Base-by-base conservation (phyloP, 2,797 vertebrate species). In the Coregonus suidteri region DNA sequence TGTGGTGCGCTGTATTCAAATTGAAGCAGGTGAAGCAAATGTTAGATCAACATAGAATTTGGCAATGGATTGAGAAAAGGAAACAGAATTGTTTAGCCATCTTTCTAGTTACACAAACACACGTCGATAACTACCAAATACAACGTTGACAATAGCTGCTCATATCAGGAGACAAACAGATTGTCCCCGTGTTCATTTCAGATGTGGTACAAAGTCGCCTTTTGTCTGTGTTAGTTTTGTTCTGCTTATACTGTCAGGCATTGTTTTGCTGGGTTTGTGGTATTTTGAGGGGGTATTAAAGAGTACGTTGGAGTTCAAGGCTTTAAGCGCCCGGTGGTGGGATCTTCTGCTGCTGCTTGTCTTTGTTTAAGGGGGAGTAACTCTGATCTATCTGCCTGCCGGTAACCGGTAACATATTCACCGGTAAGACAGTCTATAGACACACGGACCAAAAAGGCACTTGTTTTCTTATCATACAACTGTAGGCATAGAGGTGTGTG, bases 91-190 rank as follows among this genome's bases (percentile, higher is more conserved):
- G 14, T 65, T 31, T 4, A 66, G 71, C 35, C 14, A 56, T 31
- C 35, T 62, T 74, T 71, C 74, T 67, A 65, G 31, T 18, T 37
- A 69, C 47, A 31, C 37, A 78, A 69, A 75, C 71, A 76, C 69
- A 90, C 9, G 9, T 47, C 41, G 41, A 47, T 11, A 85, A 88
- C 81, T 85, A 83, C 78, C 79, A 59, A 87, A 88, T 82, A 78
- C 78, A 75, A 72, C 80, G 81, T 85, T 82, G 72, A 91, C 89
- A 93, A 90, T 88, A 86, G 84, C 47, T 78, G n/a, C 86, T 83
- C 92, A 56, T 94, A 94, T 94, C 93, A 86, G 91, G 84, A 93
- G 87, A 79, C 84, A 83, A 90, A 89, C 93, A 93, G 87, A 92
- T 91, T 88, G 75, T 80, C 81, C 62, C 31, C 84, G 89, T 87